Percentiles rank a stretch among this genome's conserved stretches.
phyloP scores from a whole-genome alignment of 1,140 invertebrate genomes.

The Halictus rubicundus region DNA sequence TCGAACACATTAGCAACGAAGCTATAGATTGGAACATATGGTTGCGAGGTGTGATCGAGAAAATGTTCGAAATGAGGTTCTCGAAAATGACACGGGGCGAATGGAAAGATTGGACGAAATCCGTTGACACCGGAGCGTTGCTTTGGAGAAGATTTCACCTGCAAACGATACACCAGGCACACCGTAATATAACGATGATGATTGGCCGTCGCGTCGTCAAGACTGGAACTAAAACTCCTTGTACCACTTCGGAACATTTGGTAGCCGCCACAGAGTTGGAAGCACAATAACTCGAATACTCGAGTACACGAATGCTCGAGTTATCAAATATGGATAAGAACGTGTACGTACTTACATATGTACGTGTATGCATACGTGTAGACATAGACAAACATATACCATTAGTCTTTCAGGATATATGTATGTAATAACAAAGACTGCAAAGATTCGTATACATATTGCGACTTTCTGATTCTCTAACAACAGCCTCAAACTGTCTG shows the following conservation, averaged over 20 bases:
- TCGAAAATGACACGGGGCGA: constrained; percentile 60
- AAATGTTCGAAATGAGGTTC: constrained; percentile 47
- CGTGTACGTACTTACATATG: too few relatives aligned
- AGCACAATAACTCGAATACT: neutral
- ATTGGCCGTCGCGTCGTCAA: constrained; percentile 58
- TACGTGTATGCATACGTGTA: too few relatives aligned
- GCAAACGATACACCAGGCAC: constrained; percentile 62
- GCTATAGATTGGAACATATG: constrained; percentile 64
- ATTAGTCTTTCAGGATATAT: too few relatives aligned
- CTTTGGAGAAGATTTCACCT: constrained; percentile 65
- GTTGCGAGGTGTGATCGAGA: constrained; percentile 58
- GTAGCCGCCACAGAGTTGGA: constrained; percentile 41
- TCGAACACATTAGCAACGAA: constrained; percentile 48
- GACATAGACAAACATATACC: too few relatives aligned
- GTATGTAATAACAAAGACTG: too few relatives aligned
- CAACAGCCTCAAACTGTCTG: too few relatives aligned
- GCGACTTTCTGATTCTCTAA: too few relatives aligned
- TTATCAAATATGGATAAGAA: too few relatives aligned
- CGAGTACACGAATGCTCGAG: too few relatives aligned
- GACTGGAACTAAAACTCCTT: constrained; percentile 45
- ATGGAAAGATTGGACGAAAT: constrained; percentile 64
- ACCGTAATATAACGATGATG: constrained; percentile 63
- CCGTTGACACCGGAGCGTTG: constrained; percentile 58
- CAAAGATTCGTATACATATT: too few relatives aligned
- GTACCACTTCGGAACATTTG: constrained; percentile 29